Conservation (phyloP, 1,140 invertebrate genomes). For the Trigoniulus corallinus region DNA sequence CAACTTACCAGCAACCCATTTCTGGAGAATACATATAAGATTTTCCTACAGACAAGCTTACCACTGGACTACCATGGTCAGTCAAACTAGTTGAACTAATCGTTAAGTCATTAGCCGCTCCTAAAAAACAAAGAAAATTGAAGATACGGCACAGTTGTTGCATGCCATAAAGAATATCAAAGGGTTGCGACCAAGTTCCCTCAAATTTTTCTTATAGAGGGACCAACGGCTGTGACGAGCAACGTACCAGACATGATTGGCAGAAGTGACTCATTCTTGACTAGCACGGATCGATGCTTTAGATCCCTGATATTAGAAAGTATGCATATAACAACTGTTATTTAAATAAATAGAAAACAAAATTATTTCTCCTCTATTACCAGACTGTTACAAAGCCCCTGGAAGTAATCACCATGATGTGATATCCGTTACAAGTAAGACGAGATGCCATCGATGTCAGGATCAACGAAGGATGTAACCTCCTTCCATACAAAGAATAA, state of each 20-base stretch:
- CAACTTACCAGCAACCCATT: slow-evolving; percentile 42
- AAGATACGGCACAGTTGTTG: too few species aligned
- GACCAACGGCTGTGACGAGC: too few species aligned
- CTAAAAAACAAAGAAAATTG: neutral
- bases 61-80: slow-evolving; percentile 40
- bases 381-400: slow-evolving; percentile 25
- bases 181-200: neutral
- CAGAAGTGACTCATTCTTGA: slow-evolving; percentile 24
- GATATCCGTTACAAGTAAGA: slow-evolving; percentile 19
- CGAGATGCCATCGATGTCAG: slow-evolving; percentile 32
- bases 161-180: neutral
- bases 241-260: slow-evolving; percentile 18
- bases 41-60: slow-evolving; percentile 46
- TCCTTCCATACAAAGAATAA: slow-evolving; percentile 21
- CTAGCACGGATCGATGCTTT: slow-evolving; percentile 14
- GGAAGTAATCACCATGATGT: slow-evolving; percentile 25
- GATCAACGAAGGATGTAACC: slow-evolving; percentile 41
- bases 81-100: slow-evolving; percentile 39
- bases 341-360: slow-evolving; percentile 7
- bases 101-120: slow-evolving; percentile 12
- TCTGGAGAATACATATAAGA: slow-evolving; percentile 45
- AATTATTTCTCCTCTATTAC: slow-evolving; percentile 9
- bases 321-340: neutral
- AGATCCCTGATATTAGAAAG: slow-evolving; percentile 25
- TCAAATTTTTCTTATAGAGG: too few species aligned